A percentile compares a stretch with the other conserved stretches of the same genome.
These are phyloP conservation scores for Drosophila quadrilineata DNA, from an alignment of 1,140 invertebrate species.

Conservation along the genomic window DNA sequence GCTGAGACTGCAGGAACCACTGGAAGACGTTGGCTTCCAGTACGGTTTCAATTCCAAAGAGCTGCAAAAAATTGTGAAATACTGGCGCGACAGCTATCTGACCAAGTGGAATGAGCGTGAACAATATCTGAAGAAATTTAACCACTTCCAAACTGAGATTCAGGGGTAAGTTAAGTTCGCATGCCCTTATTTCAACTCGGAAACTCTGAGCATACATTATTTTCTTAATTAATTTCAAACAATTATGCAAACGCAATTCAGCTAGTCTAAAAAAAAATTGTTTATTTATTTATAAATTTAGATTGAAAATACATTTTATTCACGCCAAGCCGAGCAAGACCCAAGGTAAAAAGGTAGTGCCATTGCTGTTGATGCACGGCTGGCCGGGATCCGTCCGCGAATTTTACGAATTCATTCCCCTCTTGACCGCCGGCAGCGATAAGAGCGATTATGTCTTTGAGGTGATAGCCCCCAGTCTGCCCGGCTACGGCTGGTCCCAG, in stretches of 20 bases:
- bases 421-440: slow-evolving; percentile 84
- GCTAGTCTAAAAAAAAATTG: not conserved
- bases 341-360: slow-evolving; percentile 84
- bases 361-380: slow-evolving; percentile 90
- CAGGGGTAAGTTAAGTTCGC: slow-evolving; percentile 82
- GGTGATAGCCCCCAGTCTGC: slow-evolving; percentile 90
- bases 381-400: slow-evolving; percentile 95
- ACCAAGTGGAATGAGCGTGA: slow-evolving; percentile 86
- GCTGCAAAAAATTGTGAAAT: slow-evolving; percentile 85
- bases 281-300: slow-evolving; percentile 49
- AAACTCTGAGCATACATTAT: not conserved
- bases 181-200: too few relatives aligned
- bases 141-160: slow-evolving; percentile 88
- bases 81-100: slow-evolving; percentile 89
- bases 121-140: slow-evolving; percentile 86
- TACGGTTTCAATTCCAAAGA: slow-evolving; percentile 90
- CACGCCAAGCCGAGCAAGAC: slow-evolving; percentile 83
- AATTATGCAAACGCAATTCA: not conserved
- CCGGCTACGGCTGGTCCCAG: slow-evolving; percentile 93
- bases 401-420: slow-evolving; percentile 90
- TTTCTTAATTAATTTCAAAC: not conserved
- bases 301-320: slow-evolving; percentile 89
- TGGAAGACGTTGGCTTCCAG: slow-evolving; percentile 87
- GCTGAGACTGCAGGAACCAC: slow-evolving; percentile 83
- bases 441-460: slow-evolving; percentile 88